A percentile compares a stretch with the other conserved stretches of the same genome.
Evolutionary conservation across 2,113 vertebrate species (phyloP).

Genomic region (Triplophysa dalaica): DNA sequence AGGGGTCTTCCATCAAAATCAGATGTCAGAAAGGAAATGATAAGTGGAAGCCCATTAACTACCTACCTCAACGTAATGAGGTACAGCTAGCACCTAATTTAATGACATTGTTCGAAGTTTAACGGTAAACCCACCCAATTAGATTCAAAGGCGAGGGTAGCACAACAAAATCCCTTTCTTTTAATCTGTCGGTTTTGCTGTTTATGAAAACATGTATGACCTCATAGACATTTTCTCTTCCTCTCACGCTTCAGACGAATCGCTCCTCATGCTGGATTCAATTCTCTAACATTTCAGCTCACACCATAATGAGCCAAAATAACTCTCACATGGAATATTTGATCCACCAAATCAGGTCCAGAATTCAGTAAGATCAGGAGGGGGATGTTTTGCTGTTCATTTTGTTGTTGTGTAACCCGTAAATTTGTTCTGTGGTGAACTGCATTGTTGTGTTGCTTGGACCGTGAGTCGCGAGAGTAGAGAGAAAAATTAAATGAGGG

Average conservation of each 20-base stretch:
- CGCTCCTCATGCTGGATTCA: constrained; percentile 67
- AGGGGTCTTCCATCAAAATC: constrained; percentile 42
- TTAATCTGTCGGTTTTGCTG: constrained; percentile 49
- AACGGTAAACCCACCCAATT: constrained; percentile 62
- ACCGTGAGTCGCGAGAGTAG: not conserved
- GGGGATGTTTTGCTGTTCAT: constrained; percentile 24
- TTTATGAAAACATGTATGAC: constrained; percentile 64
- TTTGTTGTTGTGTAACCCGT: constrained; percentile 48
- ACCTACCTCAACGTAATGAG: constrained; percentile 62
- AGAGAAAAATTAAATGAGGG: constrained; percentile 55
- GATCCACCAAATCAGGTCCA: constrained; percentile 63
- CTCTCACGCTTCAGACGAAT: constrained; percentile 60
- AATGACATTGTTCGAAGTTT: constrained; percentile 59
- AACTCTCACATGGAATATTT: constrained; percentile 72
- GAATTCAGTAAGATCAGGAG: constrained; percentile 63
- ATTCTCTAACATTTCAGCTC: constrained; percentile 73
- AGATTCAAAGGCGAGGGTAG: constrained; percentile 51
- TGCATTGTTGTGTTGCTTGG: constrained; percentile 1
- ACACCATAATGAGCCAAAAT: constrained; percentile 72
- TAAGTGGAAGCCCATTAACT: constrained; percentile 59
- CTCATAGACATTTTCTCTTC: constrained; percentile 47
- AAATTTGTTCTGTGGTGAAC: constrained; percentile 27
- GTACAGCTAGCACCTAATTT: constrained; percentile 68
- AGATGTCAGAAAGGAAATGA: constrained; percentile 43
- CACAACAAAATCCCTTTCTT: constrained; percentile 13